These are phyloP conservation scores for Phrynosoma blainvillii DNA, from an alignment of 2,113 vertebrate genomes.

Conservation along the genomic window DNA sequence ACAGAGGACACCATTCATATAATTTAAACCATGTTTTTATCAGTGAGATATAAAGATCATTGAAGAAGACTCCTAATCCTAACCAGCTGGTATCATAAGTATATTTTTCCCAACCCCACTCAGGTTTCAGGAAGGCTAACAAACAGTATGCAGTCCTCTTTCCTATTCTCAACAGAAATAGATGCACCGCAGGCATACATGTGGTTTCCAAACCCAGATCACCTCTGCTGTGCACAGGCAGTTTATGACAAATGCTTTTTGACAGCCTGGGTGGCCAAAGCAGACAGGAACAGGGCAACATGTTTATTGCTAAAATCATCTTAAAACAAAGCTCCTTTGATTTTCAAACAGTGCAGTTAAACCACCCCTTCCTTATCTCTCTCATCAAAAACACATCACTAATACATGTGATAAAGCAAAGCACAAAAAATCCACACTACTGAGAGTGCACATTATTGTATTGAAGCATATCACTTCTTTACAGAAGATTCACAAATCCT, in stretches of 20 bases:
- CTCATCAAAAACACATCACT: not conserved
- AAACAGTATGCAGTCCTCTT: not conserved
- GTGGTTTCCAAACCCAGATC: not conserved
- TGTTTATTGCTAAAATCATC: rapidly evolving
- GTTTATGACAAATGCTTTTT: not conserved
- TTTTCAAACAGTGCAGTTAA: too few species aligned
- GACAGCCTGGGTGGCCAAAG: not conserved
- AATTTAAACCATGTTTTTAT: too few species aligned
- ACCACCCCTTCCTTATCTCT: not conserved
- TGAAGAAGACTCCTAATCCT: rapidly evolving
- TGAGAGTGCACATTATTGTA: not conserved
- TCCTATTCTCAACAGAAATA: not conserved
- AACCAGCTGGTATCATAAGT: not conserved
- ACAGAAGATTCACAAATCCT: too few species aligned
- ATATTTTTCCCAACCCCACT: too few species aligned
- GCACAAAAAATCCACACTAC: rapidly evolving
- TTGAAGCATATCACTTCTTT: not conserved
- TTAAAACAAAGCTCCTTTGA: not conserved
- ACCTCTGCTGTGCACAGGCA: rapidly evolving
- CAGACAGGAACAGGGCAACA: rapidly evolving
- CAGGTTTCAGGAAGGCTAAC: not conserved
- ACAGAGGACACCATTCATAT: too few species aligned
- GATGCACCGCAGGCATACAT: rapidly evolving
- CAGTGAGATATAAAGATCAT: too few species aligned
- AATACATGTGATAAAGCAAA: rapidly evolving